Evolutionary conservation across 2,888 invertebrate genomes (phyloP).

Genomic region (Troides helena): DNA sequence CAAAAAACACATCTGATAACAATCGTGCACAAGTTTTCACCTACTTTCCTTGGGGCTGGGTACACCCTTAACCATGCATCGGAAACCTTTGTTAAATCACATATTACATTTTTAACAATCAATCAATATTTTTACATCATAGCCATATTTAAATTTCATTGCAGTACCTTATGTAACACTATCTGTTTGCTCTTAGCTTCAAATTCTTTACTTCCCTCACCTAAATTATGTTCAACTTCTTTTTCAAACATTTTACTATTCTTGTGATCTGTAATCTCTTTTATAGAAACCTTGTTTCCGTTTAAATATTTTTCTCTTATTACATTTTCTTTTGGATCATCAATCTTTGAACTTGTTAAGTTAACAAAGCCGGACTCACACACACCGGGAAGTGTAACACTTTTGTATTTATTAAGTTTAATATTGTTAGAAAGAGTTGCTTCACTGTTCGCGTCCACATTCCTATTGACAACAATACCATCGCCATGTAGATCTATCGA

Average conservation of each 20-base stretch:
- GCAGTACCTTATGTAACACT: slow-evolving; percentile 44
- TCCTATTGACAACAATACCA: slow-evolving; percentile 48
- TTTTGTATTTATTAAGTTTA: slow-evolving; percentile 40
- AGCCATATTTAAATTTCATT: neutral
- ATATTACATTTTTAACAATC: slow-evolving; percentile 1
- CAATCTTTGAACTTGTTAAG: slow-evolving; percentile 11
- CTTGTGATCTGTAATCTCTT: slow-evolving; percentile 32
- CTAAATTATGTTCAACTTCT: slow-evolving; percentile 19
- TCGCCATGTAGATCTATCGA: slow-evolving; percentile 58
- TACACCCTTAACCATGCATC: slow-evolving; percentile 77
- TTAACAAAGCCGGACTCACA: slow-evolving; percentile 40
- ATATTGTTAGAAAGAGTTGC: slow-evolving; percentile 1
- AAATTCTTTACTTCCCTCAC: slow-evolving; percentile 17
- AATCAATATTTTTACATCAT: neutral
- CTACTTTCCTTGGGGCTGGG: slow-evolving; percentile 66
- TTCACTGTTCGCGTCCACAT: slow-evolving; percentile 39
- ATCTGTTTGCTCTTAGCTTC: slow-evolving; percentile 31
- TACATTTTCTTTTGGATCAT: slow-evolving; percentile 19
- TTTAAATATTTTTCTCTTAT: slow-evolving; percentile 32
- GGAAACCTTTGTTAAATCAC: slow-evolving; percentile 40
- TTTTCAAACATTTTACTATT: slow-evolving; percentile 32
- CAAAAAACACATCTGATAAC: slow-evolving; percentile 77
- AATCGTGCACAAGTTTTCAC: slow-evolving; percentile 56
- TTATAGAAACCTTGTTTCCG: neutral
- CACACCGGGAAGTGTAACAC: slow-evolving; percentile 43